Base-by-base conservation (phyloP, 2,797 vertebrate genomes). In the Botia kubotai region DNA sequence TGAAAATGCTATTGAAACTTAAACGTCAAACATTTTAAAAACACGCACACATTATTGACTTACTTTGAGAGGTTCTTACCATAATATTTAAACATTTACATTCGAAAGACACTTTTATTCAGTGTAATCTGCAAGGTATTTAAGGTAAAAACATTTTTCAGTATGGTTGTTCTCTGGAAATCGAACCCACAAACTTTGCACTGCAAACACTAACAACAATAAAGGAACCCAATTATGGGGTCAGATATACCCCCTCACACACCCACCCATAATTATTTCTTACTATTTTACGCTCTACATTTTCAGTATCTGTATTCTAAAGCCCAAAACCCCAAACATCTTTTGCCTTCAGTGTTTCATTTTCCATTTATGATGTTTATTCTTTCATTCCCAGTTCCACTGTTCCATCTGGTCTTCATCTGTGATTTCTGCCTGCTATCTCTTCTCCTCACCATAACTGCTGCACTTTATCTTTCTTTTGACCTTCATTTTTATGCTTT, bases 331-430 rank as follows among this genome's bases (percentile, higher is more conserved):
- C 62, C 46, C 65, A 80, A 71, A 60, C 3, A 69, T 36, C 58
- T 48, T 77, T 76, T 79, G 50, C n/a, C 75, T 75, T 69, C 8
- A 43, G 46, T 11, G 3, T 85, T 75, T 82, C 63, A 81, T 84
- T 80, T 67, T 72, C 85, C 82, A 76, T 86, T 83, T 75, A 85
- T 83, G 73, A 57, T 70, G 62, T 83, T 82, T 81, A 81, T 48
- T 46, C 71, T 77, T 76, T 62, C 43, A 58, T 83, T 82, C 76
- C 70, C 36, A 68, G 85, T 87, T 82, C 80, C 76, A 86, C 89
- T 84, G 85, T 84, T 86, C 67, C 85, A 77, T 84, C 81, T 74
- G 77, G 73, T 84, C 84, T 39, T 71, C 72, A 73, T 72, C 83
- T 87, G 55, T 85, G 77, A 73, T 83, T 75, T 83, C 83, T 79